These are phyloP conservation scores for Neoarius graeffei DNA, from an alignment of 2,113 vertebrate species.

Conservation along the genomic window DNA sequence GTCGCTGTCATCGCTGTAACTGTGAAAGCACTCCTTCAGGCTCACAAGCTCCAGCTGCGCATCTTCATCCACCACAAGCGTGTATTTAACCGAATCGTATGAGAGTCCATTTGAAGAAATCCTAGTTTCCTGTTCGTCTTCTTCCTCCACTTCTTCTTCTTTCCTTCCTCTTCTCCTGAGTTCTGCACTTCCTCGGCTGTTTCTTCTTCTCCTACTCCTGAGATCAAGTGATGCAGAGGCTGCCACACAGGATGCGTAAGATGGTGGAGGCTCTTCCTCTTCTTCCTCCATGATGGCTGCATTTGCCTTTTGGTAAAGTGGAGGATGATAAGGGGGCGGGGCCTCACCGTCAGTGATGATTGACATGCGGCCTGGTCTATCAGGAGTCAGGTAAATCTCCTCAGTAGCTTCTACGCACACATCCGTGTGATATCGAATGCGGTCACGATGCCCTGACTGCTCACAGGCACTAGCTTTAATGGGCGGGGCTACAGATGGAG, in stretches of 20 bases:
- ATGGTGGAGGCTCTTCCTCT: constrained; percentile 78
- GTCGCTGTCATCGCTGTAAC: constrained; percentile 96
- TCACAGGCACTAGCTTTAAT: constrained; percentile 68
- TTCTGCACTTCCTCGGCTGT: not conserved
- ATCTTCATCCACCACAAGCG: constrained; percentile 93
- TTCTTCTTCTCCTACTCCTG: constrained; percentile 55
- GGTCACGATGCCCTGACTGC: constrained; percentile 78
- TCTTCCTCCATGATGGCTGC: constrained; percentile 88
- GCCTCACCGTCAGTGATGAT: constrained; percentile 88
- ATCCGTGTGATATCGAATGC: constrained; percentile 86
- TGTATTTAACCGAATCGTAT: constrained; percentile 97
- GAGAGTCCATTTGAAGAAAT: constrained; percentile 85
- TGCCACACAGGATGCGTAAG: constrained; percentile 71
- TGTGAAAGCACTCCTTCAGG: constrained; percentile 89
- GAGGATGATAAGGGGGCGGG: constrained; percentile 79
- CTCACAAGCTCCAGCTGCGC: constrained; percentile 93
- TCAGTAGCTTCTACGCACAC: constrained; percentile 90
- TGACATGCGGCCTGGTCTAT: constrained; percentile 87
- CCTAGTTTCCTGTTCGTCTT: constrained; percentile 41
- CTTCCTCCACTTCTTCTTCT: not conserved
- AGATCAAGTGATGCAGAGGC: constrained; percentile 63
- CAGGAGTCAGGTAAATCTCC: constrained; percentile 93
- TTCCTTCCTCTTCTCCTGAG: constrained; percentile 1
- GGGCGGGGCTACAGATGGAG: constrained; percentile 64
- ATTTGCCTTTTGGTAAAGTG: constrained; percentile 79